Conservation (phyloP, 2,888 invertebrate genomes). For the Apotomis betuletana region DNA sequence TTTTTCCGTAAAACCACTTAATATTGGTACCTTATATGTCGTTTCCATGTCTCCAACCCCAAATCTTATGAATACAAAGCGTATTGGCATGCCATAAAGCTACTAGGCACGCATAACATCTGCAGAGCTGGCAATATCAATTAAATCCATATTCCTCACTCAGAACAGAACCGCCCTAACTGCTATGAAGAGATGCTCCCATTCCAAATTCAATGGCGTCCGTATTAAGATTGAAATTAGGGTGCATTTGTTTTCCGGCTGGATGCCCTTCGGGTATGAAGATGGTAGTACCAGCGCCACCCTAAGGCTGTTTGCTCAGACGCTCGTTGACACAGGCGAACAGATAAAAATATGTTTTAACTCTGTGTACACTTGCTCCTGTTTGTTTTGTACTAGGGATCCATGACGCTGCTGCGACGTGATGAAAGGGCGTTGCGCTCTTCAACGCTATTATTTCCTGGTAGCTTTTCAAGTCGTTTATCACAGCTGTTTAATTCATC, state of each 20-base stretch:
- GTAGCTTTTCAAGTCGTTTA: not conserved
- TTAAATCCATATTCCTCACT: slow-evolving; percentile 60
- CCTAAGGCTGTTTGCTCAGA: slow-evolving; percentile 71
- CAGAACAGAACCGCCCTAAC: slow-evolving; percentile 9
- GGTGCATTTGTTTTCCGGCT: not conserved
- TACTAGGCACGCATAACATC: slow-evolving; percentile 60
- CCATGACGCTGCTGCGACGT: slow-evolving; percentile 30
- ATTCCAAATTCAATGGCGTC: slow-evolving; percentile 11
- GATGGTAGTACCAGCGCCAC: slow-evolving; percentile 58
- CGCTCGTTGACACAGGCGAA: slow-evolving; percentile 69
- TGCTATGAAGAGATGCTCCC: not conserved
- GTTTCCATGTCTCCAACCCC: not conserved
- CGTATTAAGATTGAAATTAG: slow-evolving; percentile 10
- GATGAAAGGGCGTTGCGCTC: slow-evolving; percentile 36
- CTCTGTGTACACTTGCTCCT: slow-evolving; percentile 71
- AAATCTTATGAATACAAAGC: slow-evolving; percentile 34
- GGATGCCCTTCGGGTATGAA: slow-evolving; percentile 12
- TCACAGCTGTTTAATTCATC: no score
- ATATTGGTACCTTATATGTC: not conserved
- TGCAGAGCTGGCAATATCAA: slow-evolving; percentile 68
- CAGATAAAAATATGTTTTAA: slow-evolving; percentile 79
- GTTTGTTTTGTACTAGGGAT: slow-evolving; percentile 46
- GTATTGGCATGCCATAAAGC: slow-evolving; percentile 38
- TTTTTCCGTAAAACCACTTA: not conserved
- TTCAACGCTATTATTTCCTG: slow-evolving; percentile 16